These are phyloP conservation scores for Agonopterix heracliana DNA, from an alignment of 2,888 invertebrate genomes.

Conservation along the genomic window DNA sequence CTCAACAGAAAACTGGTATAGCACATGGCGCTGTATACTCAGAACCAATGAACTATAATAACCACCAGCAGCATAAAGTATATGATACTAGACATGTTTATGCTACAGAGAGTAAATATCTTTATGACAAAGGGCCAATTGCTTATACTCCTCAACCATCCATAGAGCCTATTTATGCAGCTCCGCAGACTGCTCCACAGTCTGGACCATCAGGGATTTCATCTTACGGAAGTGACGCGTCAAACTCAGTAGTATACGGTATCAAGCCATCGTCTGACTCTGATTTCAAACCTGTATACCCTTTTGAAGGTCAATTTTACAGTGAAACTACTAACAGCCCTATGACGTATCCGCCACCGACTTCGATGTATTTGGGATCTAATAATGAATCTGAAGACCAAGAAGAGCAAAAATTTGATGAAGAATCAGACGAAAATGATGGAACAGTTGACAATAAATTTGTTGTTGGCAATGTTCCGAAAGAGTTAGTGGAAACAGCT, in stretches of 20 bases:
- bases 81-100: conserved; percentile 64
- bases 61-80: conserved; percentile 16
- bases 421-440: conserved; percentile 30
- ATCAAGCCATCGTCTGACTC: conserved; percentile 59
- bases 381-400: conserved; percentile 55
- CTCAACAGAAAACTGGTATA: conserved; percentile 68
- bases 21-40: conserved; percentile 67
- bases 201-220: conserved; percentile 49
- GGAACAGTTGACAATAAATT: conserved; percentile 70
- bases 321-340: conserved; percentile 59
- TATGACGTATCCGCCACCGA: conserved; percentile 56
- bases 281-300: conserved; percentile 68
- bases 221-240: conserved; percentile 50
- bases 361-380: conserved; percentile 66
- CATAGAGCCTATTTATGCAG: conserved; percentile 65
- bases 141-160: conserved; percentile 52
- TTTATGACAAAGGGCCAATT: conserved; percentile 45
- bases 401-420: conserved; percentile 47
- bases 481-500: conserved; percentile 70
- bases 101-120: conserved; percentile 55
- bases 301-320: conserved; percentile 60
- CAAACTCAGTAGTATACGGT: conserved; percentile 62
- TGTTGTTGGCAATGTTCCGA: conserved; percentile 80
- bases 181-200: conserved; percentile 59
- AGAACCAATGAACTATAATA: conserved; percentile 55